A percentile compares a stretch with the other conserved stretches of the same genome.
These are phyloP conservation scores for Boloria euphrosyne DNA, from an alignment of 2,888 invertebrate genomes.

Conservation along the genomic window DNA sequence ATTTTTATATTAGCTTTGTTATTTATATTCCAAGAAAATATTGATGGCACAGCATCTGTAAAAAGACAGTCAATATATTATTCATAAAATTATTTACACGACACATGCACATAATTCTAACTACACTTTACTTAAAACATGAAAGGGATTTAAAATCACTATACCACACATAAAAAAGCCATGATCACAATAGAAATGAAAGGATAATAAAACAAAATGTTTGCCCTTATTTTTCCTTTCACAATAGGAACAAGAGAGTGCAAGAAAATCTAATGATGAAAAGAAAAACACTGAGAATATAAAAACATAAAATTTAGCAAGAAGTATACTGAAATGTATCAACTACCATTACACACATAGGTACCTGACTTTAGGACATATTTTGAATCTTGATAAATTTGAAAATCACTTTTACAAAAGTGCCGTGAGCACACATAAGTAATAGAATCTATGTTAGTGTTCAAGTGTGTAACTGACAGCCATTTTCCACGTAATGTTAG, in stretches of 20 bases:
- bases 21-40: conserved; percentile 83
- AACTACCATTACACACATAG: conserved; percentile 34
- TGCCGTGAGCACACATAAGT: conserved; percentile 89
- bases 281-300: conserved; percentile 16
- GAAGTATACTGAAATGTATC: conserved; percentile 1
- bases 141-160: neutral
- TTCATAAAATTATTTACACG: neutral
- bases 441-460: conserved; percentile 78
- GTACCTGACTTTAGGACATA: conserved; percentile 85
- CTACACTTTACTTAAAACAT: neutral
- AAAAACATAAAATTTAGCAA: conserved; percentile 22
- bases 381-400: conserved; percentile 86
- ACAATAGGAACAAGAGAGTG: neutral
- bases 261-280: neutral
- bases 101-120: conserved; percentile 11
- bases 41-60: conserved; percentile 87
- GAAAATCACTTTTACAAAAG: conserved; percentile 88
- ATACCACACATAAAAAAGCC: conserved; percentile 12
- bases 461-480: conserved; percentile 84
- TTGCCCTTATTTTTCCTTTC: too few relatives aligned
- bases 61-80: conserved; percentile 2
- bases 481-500: conserved; percentile 82
- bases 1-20: conserved; percentile 33
- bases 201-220: neutral
- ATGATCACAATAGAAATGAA: neutral